These are phyloP conservation scores for Drosophila ficusphila DNA, from an alignment of 1,140 invertebrate genomes.

Conservation along the genomic window DNA sequence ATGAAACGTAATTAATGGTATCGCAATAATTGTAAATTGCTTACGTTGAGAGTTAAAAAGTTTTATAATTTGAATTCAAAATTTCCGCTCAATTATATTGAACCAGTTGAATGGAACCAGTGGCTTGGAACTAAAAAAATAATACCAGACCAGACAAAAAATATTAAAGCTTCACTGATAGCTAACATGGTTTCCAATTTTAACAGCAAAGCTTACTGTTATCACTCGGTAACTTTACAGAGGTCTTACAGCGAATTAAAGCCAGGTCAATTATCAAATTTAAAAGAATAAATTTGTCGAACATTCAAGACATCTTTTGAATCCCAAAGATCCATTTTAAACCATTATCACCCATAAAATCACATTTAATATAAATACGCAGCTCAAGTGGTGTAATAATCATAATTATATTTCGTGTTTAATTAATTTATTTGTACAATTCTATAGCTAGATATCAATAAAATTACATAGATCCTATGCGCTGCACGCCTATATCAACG, in stretches of 20 bases:
- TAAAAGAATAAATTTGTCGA: too few relatives aligned
- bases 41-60: too few relatives aligned
- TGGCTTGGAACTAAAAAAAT: not conserved
- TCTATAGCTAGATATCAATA: slow-evolving; percentile 65
- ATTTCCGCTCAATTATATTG: not conserved
- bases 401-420: slow-evolving; percentile 69
- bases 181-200: not conserved
- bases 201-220: slow-evolving; percentile 7
- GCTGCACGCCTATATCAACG: slow-evolving; percentile 27
- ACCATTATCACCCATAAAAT: too few relatives aligned
- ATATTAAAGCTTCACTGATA: not conserved
- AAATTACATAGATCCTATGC: slow-evolving; percentile 56
- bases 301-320: too few relatives aligned
- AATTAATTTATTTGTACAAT: slow-evolving; percentile 81
- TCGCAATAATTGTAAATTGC: too few relatives aligned
- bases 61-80: not conserved
- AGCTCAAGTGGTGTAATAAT: slow-evolving; percentile 45
- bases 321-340: not conserved
- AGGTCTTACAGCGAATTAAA: not conserved
- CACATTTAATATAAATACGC: slow-evolving; percentile 1
- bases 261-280: not conserved
- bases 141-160: slow-evolving; percentile 11
- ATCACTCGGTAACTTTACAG: not conserved
- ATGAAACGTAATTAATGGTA: too few relatives aligned
- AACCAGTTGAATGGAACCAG: not conserved